Evolutionary conservation across 2,113 vertebrate species (phyloP).

Genomic region (Thomomys bottae): DNA sequence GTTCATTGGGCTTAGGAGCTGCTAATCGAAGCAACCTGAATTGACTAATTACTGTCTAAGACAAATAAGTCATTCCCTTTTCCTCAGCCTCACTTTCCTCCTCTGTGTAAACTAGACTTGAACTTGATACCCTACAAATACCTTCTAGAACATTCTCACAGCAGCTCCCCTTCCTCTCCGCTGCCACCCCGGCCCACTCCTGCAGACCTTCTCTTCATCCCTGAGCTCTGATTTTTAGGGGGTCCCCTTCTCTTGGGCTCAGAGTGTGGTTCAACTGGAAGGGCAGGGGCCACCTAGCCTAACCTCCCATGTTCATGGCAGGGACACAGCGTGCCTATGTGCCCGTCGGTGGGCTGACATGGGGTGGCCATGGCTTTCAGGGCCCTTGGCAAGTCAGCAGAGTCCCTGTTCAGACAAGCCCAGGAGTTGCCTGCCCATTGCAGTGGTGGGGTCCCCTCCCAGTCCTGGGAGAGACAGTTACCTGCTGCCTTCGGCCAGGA

Average conservation of each 20-base stretch:
- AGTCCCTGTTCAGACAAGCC: conserved; percentile 30
- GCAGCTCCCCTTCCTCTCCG: background rate
- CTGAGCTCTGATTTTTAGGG: background rate
- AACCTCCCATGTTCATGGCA: background rate
- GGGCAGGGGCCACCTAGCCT: background rate
- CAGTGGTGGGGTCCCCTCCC: rapidly evolving
- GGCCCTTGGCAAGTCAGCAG: background rate
- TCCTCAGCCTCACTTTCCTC: background rate
- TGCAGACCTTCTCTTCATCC: rapidly evolving
- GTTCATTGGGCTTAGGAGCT: background rate
- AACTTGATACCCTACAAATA: no score
- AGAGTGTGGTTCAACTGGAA: background rate
- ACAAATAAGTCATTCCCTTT: background rate
- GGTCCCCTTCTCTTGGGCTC: background rate
- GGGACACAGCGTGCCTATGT: background rate
- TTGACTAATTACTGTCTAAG: background rate
- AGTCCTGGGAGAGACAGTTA: background rate
- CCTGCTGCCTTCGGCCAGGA: background rate
- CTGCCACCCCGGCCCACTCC: background rate
- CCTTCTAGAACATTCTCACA: background rate
- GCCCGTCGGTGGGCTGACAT: rapidly evolving
- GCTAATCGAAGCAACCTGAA: background rate
- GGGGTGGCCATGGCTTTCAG: background rate
- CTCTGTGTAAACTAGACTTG: background rate
- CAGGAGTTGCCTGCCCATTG: background rate